Conservation (phyloP, 2,888 invertebrate genomes). For the Lycaena phlaeas region DNA sequence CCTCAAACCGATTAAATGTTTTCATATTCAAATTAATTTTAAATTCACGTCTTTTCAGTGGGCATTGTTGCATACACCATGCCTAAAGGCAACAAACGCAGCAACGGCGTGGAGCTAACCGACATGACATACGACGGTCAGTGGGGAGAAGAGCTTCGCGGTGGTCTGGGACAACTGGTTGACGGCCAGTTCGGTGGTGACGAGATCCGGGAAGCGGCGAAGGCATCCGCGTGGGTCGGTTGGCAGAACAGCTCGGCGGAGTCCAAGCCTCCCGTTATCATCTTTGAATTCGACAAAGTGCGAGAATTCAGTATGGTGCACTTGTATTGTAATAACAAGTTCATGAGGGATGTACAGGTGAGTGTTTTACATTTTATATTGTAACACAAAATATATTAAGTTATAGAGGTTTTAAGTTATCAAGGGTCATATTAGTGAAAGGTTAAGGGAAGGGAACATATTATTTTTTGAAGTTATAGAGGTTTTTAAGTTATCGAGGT, state of each 20-base stretch:
- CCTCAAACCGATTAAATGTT: too few species aligned
- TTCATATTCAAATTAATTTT: too few species aligned
- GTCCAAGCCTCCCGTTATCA: conserved; percentile 76
- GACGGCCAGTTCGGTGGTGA: conserved; percentile 87
- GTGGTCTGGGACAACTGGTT: conserved; percentile 88
- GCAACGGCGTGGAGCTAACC: conserved; percentile 84
- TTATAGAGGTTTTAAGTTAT: too few species aligned
- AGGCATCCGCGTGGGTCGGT: conserved; percentile 86
- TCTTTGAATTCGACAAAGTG: conserved; percentile 89
- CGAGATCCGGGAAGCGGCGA: conserved; percentile 74
- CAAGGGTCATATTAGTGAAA: too few species aligned
- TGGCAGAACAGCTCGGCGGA: conserved; percentile 85
- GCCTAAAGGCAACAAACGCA: conserved; percentile 89
- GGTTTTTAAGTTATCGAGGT: too few species aligned
- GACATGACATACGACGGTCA: conserved; percentile 91
- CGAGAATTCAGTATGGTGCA: conserved; percentile 89
- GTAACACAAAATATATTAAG: too few species aligned
- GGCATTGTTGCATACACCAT: conserved; percentile 89
- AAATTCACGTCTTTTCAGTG: conserved; percentile 65
- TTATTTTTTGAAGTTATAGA: too few species aligned
- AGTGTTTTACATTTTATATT: conserved; percentile 23
- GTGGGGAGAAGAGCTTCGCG: conserved; percentile 81
- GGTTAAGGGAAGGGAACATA: too few species aligned
- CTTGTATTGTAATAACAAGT: conserved; percentile 89
- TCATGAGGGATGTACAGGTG: conserved; percentile 87